phyloP scores from a whole-genome alignment of 2,888 invertebrate species.

The Platynereis dumerilii region DNA sequence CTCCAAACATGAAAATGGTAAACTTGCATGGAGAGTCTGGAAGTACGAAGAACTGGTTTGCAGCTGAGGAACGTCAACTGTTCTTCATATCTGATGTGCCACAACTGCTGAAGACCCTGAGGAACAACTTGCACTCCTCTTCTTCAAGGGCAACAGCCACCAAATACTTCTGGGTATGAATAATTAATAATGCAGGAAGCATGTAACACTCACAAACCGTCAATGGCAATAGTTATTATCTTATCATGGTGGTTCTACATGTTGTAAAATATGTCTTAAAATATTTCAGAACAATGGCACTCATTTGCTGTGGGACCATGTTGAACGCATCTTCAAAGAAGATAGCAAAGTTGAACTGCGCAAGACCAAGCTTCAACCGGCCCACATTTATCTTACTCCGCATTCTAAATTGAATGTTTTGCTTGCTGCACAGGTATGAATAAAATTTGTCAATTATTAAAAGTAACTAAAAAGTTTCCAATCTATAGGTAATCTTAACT shows the following conservation, averaged over 20 bases:
- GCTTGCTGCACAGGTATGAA: conserved; percentile 24
- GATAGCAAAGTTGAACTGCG: conserved; percentile 8
- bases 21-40: conserved; percentile 7
- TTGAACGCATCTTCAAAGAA: neutral
- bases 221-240: too few species aligned
- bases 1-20: conserved; percentile 17
- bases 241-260: too few species aligned
- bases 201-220: too few species aligned
- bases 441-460: too few species aligned
- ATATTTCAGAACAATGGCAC: conserved; percentile 20
- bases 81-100: conserved; percentile 23
- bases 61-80: conserved; percentile 1
- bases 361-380: conserved; percentile 13
- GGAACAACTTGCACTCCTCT: conserved; percentile 20
- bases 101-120: conserved; percentile 19
- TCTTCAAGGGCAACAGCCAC: neutral
- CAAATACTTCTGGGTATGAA: conserved; percentile 19
- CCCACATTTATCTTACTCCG: conserved; percentile 20
- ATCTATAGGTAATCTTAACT: too few species aligned
- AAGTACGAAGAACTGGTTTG: conserved; percentile 13
- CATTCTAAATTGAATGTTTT: conserved; percentile 18
- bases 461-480: too few species aligned
- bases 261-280: too few species aligned
- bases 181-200: too few species aligned
- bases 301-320: conserved; percentile 21